phyloP scores from a whole-genome alignment of 2,797 vertebrate genomes.

The Aldrovandia affinis region DNA sequence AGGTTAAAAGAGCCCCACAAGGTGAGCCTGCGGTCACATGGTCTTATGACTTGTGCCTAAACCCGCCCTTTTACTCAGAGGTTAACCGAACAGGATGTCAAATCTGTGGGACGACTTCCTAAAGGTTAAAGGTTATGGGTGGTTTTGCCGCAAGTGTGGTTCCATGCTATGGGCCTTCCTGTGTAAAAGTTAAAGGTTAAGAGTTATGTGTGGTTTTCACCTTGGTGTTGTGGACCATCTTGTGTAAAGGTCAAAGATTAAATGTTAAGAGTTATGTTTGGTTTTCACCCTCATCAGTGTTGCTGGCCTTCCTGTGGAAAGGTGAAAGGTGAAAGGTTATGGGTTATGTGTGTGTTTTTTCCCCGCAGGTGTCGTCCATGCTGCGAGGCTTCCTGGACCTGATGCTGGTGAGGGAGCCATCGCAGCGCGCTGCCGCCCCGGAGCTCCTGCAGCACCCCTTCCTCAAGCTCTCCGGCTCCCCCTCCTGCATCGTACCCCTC shows the following conservation, averaged over 20 bases:
- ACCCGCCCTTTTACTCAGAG: neutral
- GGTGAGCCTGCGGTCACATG: conserved; percentile 64
- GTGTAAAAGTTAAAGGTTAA: neutral
- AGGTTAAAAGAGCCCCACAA: conserved; percentile 93
- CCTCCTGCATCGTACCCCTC: conserved; percentile 94
- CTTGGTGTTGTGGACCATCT: neutral
- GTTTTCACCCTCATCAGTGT: no score
- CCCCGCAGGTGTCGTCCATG: conserved; percentile 84
- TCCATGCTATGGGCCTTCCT: neutral
- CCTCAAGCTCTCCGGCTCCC: conserved; percentile 90
- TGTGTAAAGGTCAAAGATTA: neutral
- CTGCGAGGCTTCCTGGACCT: conserved; percentile 92
- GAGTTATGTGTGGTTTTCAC: neutral
- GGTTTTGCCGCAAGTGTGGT: conserved; percentile 26
- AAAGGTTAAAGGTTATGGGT: neutral
- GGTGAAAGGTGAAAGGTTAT: neutral
- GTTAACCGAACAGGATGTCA: neutral
- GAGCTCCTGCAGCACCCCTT: conserved; percentile 93
- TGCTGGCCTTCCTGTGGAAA: neutral
- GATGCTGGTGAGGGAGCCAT: conserved; percentile 95
- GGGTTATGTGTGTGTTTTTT: neutral
- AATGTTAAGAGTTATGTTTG: neutral
- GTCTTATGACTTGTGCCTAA: neutral
- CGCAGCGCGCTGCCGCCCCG: conserved; percentile 90
- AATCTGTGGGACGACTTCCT: neutral